Evolutionary conservation across 30 jellyfish, hydroid and myxozoan genomes (phyloP), one percentile per base, ranked within the genome.

Genomic region (Chrysaora quinquecirrha): DNA sequence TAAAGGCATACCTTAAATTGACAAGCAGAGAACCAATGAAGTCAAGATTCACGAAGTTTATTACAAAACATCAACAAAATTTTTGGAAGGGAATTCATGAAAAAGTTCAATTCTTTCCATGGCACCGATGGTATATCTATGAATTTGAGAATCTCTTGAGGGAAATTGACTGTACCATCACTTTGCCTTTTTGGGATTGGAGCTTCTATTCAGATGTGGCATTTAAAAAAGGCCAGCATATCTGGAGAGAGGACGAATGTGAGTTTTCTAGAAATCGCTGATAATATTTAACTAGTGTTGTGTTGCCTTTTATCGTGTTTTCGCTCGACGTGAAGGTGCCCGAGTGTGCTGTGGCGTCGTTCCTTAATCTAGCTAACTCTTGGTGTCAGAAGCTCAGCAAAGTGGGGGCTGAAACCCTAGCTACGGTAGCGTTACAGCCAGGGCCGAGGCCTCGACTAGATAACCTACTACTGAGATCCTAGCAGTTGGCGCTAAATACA

Each of bases 71-170:
- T 56, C 63, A 86, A 27, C 47, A 52, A 58, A 3, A 74, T 24
- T 92, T 92, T 33, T 34, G 30, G 33, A 71, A 62, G 7, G 90
- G 98, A 1, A 82, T 92, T 3, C 96, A 86, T 34, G 48, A 80
- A 27, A 65, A 43, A 1, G 79, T 25, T 35, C 97, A 92, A 56
- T 92, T 92, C 50, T 83, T 92, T 21, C 97, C 97, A 2, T 92
- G 98, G 98, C 98, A 92, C 64, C 73, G 98, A 62, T 87, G 94
- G 98, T 87, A 56, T 58, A 12, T 77, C 18, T 69, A 67, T 43
- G 58, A 7, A 25, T 76, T 87, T 68, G 96, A 87, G 52, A 87
- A 87, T 71, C 25, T 76, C 56, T 16, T 87, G 61, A 77, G 86
- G 0, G 96, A 71, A 54, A 83, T 56, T 14, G 96, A 87, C 64